A percentile compares a stretch with the other conserved stretches of the same genome.
phyloP scores from a whole-genome alignment of 2,888 invertebrate species.

The Athrips mouffetella region DNA sequence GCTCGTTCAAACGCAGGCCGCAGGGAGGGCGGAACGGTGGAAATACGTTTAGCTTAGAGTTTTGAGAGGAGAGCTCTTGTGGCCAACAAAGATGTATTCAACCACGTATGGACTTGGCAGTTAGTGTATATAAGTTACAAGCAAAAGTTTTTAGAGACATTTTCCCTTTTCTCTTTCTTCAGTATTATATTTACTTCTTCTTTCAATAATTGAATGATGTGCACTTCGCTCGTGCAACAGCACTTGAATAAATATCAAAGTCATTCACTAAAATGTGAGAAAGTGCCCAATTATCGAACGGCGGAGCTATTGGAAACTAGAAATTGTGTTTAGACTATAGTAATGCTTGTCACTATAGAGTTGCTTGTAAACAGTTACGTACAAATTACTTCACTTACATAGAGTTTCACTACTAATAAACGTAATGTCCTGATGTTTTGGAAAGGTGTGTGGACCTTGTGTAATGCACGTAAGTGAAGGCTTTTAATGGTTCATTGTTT shows the following conservation, averaged over 20 bases:
- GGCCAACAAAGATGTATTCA: conserved; percentile 46
- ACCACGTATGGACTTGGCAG: conserved; percentile 27
- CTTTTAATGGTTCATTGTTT: conserved; percentile 65
- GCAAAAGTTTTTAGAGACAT: conserved; percentile 1
- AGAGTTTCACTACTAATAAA: conserved; percentile 4
- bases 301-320: not conserved
- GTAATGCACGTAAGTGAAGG: conserved; percentile 31
- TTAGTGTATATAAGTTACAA: not conserved
- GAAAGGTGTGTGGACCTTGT: conserved; percentile 11
- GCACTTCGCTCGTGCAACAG: conserved; percentile 1
- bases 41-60: conserved; percentile 42
- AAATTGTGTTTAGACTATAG: conserved; percentile 1
- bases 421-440: conserved; percentile 1
- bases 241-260: conserved; percentile 17
- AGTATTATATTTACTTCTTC: no score
- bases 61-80: conserved; percentile 45
- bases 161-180: no score
- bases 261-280: conserved; percentile 27
- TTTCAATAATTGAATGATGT: not conserved
- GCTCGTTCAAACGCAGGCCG: conserved; percentile 49
- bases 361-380: conserved; percentile 13
- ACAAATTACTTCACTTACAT: conserved; percentile 2
- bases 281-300: conserved; percentile 30
- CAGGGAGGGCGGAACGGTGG: conserved; percentile 35
- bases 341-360: conserved; percentile 3